phyloP scores from a whole-genome alignment of 2,888 invertebrate genomes.

The Rutpela maculata region DNA sequence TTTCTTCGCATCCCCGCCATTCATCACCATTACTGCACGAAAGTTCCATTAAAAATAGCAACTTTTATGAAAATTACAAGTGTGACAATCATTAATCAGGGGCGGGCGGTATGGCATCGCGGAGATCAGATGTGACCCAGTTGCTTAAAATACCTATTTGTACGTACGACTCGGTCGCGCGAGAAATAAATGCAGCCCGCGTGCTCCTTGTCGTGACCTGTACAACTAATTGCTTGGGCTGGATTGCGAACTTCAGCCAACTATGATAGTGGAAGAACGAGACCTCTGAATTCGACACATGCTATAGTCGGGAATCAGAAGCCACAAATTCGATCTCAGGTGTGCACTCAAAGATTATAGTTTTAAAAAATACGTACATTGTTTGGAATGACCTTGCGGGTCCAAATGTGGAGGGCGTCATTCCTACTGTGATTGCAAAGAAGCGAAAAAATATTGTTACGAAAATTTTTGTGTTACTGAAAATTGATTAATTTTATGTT shows the following conservation, averaged over 20 bases:
- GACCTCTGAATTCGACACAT: too few relatives aligned
- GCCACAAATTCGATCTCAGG: too few relatives aligned
- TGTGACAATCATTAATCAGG: not conserved
- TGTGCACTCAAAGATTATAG: too few relatives aligned
- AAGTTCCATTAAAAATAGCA: not conserved
- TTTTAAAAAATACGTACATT: too few relatives aligned
- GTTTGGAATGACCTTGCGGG: too few relatives aligned
- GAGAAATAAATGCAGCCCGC: not conserved
- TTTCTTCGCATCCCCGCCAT: not conserved
- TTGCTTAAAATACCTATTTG: not conserved
- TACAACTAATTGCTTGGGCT: not conserved
- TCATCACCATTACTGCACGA: not conserved
- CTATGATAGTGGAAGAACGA: too few relatives aligned
- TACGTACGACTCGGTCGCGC: not conserved
- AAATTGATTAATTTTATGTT: too few relatives aligned
- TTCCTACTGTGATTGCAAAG: too few relatives aligned
- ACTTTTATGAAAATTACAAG: conserved; percentile 5
- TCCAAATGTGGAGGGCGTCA: too few relatives aligned
- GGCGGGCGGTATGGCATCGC: not conserved
- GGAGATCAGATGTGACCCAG: not conserved
- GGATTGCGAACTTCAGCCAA: not conserved
- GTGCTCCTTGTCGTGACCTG: not conserved
- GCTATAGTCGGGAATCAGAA: too few relatives aligned
- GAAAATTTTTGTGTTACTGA: too few relatives aligned
- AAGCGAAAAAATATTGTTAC: too few relatives aligned